Conservation (phyloP, 1,140 invertebrate genomes). For the Acromyrmex heyeri region DNA sequence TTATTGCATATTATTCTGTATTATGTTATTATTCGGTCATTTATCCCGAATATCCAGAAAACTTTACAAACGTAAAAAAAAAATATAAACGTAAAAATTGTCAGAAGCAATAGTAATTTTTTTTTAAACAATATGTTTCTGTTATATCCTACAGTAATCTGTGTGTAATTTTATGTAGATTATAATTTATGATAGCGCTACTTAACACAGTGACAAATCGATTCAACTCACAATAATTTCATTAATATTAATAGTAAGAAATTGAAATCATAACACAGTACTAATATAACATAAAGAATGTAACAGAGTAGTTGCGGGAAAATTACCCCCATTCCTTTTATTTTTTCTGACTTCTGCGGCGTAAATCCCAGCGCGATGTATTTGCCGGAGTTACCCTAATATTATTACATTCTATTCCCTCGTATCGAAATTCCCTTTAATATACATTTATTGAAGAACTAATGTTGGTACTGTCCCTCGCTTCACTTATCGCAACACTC, state of each 20-base stretch:
- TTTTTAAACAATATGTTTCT: neutral
- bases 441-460: slow-evolving; percentile 8
- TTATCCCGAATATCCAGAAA: neutral
- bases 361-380: no score
- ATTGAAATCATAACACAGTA: no score
- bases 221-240: no score
- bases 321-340: no score
- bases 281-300: no score
- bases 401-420: neutral
- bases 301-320: no score
- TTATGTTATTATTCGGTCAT: neutral
- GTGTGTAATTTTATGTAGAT: no score
- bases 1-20: neutral
- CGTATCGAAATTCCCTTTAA: slow-evolving; percentile 15
- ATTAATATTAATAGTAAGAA: no score
- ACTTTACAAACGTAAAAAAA: neutral
- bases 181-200: no score
- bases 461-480: neutral
- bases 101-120: neutral
- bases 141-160: neutral
- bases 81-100: neutral
- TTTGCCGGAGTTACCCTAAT: neutral
- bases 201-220: no score
- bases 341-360: no score
- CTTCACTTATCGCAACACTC: slow-evolving; percentile 47